These are phyloP conservation scores for Hyppa rectilinea DNA, from an alignment of 2,888 invertebrate species.

Conservation along the genomic window DNA sequence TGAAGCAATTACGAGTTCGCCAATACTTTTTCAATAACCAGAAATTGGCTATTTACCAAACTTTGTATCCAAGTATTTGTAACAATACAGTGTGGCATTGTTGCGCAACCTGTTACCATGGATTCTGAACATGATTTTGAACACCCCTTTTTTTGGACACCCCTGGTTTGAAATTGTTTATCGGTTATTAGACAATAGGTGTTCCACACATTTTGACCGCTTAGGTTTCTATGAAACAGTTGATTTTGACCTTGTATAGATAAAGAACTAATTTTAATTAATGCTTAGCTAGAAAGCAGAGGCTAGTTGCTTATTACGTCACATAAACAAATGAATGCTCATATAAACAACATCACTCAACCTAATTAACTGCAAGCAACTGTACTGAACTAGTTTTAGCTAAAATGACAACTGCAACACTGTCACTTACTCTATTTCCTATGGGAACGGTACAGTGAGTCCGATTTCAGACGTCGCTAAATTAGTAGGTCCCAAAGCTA, in stretches of 20 bases:
- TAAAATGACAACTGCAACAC: conserved; percentile 66
- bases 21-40: neutral
- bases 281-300: no score
- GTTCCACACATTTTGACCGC: no score
- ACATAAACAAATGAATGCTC: neutral
- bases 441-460: conserved; percentile 65
- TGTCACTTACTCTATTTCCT: conserved; percentile 71
- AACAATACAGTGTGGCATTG: no score
- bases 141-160: no score
- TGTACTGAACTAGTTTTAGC: conserved; percentile 46
- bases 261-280: no score
- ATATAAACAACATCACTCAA: conserved; percentile 22
- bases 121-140: no score
- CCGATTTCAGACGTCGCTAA: conserved; percentile 55
- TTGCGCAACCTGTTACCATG: no score
- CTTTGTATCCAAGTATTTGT: neutral
- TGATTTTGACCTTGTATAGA: no score
- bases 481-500: conserved; percentile 43
- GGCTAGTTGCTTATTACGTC: no score
- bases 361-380: conserved; percentile 41
- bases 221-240: no score
- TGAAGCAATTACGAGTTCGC: neutral
- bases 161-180: no score
- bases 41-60: neutral
- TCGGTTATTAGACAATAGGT: no score